Conservation (phyloP, 92 coral and sea anemone genomes). For the Epizoanthus scotinus region DNA sequence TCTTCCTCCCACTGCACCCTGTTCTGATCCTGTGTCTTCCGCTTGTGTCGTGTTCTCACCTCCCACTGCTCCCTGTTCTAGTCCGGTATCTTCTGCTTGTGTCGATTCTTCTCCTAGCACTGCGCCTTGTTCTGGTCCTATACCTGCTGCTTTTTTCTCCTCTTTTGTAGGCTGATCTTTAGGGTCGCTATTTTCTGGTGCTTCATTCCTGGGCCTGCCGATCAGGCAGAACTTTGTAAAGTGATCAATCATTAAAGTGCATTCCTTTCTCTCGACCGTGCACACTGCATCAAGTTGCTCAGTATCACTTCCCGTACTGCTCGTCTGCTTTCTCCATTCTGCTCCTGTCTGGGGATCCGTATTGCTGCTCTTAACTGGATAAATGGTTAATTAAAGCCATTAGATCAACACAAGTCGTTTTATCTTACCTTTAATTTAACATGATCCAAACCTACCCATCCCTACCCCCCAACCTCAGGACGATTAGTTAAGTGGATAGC, state of each 20-base stretch:
- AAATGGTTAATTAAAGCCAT: background rate
- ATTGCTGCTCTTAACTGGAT: constrained; percentile 9
- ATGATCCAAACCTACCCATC: too few species aligned
- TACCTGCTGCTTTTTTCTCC: background rate
- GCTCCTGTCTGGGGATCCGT: background rate
- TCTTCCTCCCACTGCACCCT: constrained; percentile 1
- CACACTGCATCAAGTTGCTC: constrained; percentile 7
- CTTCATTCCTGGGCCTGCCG: constrained; percentile 12
- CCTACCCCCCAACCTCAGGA: too few species aligned
- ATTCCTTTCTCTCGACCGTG: constrained; percentile 17
- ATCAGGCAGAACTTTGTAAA: constrained; percentile 24
- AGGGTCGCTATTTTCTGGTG: background rate
- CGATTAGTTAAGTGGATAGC: too few species aligned
- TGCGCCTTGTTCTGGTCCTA: background rate
- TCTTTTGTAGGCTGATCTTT: background rate
- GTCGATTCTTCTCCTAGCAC: background rate
- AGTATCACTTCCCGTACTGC: background rate
- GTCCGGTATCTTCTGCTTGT: background rate
- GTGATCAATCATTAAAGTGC: constrained; percentile 21
- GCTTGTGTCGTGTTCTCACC: too few species aligned
- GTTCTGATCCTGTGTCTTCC: background rate
- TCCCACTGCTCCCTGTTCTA: background rate
- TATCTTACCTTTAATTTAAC: background rate
- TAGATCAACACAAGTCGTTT: background rate
- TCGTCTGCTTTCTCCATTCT: constrained; percentile 2